Evolutionary conservation across 2,113 vertebrate genomes (phyloP), one percentile per base, ranked within the genome.

Genomic region (Halcyon senegalensis): DNA sequence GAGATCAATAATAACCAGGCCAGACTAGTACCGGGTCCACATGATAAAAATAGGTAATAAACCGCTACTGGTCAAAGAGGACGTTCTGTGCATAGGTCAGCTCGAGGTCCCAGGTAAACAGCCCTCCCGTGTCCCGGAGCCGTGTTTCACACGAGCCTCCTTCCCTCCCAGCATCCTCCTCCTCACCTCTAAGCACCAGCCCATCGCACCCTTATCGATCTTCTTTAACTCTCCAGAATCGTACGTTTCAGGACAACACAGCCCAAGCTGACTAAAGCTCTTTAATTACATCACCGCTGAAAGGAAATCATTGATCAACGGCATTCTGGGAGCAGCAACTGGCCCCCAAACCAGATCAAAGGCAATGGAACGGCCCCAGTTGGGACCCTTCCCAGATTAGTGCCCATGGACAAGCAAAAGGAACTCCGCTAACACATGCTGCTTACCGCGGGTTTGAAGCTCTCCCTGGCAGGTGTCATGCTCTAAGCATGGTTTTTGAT

Each of bases 211-310:
- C 97, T 97, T 96, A 99, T 99, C 95, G 98, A 99, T 99, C 98
- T 96, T 92, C 97, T 97, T 95, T 97, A 96, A 98, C 97, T 90
- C 98, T 97, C 97, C 94, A 97, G 98, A 98, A 97, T 97, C 98
- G 99, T 98, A 98, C 94, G 98, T 98, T 98, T 98, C 97, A 96
- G 98, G 98, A 94, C 97, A 97, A 97, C 97, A 95, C 97, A 93
- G 98, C 98, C 94, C 97, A 97, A 97, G 97, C 93, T 93, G 79
- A 98, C 98, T 98, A 98, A 98, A 99, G 97, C 95, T 97, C 97
- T 98, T 98, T 99, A 99, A 99, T 99, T 98, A 98, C 99, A 98
- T 98, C 98, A 94, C 97, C 83, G 97, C 98, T 99, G 99, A 99
- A 99, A 99, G 98, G 98, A 99, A 98, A 98, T 98, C 98, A 98